Base-by-base conservation (phyloP, 64 coral and sea anemone genomes). In the Orbicella faveolata region DNA sequence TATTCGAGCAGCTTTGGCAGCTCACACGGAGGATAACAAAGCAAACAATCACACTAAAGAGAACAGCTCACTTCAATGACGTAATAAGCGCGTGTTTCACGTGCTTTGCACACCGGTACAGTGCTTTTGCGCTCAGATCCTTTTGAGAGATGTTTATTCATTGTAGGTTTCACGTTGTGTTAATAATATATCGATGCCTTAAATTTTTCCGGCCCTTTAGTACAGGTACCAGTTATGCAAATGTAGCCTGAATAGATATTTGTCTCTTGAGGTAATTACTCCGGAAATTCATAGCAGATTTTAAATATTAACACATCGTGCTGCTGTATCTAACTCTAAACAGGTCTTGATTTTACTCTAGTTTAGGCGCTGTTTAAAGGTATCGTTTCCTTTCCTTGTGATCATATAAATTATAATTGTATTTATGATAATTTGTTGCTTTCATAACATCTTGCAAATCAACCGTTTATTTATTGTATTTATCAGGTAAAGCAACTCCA, bases 251-350 rank as follows among this genome's bases (percentile, higher is more conserved):
- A 68, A 52, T 25, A 70, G 67, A 70, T 26, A 9, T 11, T 30
- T 4, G 25, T n/a, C 51, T 66, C 12, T 30, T 70, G 20, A 26
- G 6, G 34, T 13, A 83, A 67, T 83, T 67, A 41, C 34, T 66
- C 6, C 4, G 33, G n/a, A 30, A 20, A n/a, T 85, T 52, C 21
- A 17, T 52, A 66, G 61, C 18, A 41, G 17, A 8, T 1, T 85
- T 70, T 85, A 85, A 85, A 85, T 85, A 85, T 85, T 85, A 85
- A 85, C 41, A 72, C 20, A 51, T 66, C 82, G 82, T 85, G 82
- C 2, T 44, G 26, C 23, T 26, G 34, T 36, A 9, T 52, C 0
- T 65, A 39, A 35, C 18, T n/a, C 1, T 21, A 5, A 52, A 39
- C 67, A 26, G 67, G 67, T 70, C n/a, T 59, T 59, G 15, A 12